Conservation (phyloP, 2,113 vertebrate genomes). For the Sorex fumeus region DNA sequence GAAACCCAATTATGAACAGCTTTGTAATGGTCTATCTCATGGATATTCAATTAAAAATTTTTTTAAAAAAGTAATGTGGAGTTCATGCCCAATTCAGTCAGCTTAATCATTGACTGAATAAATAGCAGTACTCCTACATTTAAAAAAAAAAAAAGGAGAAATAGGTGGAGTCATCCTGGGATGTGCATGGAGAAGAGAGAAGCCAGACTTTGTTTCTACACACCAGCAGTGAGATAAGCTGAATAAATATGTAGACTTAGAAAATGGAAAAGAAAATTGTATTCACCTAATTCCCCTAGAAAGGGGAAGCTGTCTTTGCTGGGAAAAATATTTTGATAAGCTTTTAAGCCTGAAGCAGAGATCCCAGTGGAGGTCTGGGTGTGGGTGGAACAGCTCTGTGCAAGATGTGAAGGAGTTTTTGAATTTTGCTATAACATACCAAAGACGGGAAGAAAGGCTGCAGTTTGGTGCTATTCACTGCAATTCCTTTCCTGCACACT, state of each 20-base stretch:
- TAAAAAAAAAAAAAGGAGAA: too few relatives aligned
- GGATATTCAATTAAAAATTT: too few relatives aligned
- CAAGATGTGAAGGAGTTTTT: slow-evolving; percentile 48
- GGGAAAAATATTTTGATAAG: slow-evolving; percentile 81
- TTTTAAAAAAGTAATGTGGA: too few relatives aligned
- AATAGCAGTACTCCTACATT: too few relatives aligned
- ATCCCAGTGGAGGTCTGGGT: slow-evolving; percentile 60
- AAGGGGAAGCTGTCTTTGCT: slow-evolving; percentile 73
- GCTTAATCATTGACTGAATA: too few relatives aligned
- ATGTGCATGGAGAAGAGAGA: background rate
- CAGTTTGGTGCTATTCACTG: background rate
- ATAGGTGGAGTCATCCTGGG: background rate
- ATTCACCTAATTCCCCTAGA: slow-evolving; percentile 62
- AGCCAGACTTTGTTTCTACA: background rate
- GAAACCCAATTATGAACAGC: too few relatives aligned
- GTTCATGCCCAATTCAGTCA: too few relatives aligned
- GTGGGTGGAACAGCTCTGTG: slow-evolving; percentile 68
- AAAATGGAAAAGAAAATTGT: background rate
- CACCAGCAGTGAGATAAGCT: background rate
- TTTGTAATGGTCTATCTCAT: too few relatives aligned
- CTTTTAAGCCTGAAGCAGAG: slow-evolving; percentile 70
- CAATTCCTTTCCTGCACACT: background rate
- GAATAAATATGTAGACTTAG: slow-evolving; percentile 29
- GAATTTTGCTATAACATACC: slow-evolving; percentile 42
- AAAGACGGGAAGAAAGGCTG: background rate